These are phyloP conservation scores for Tiphia femorata DNA, from an alignment of 2,888 invertebrate genomes.

Conservation along the genomic window DNA sequence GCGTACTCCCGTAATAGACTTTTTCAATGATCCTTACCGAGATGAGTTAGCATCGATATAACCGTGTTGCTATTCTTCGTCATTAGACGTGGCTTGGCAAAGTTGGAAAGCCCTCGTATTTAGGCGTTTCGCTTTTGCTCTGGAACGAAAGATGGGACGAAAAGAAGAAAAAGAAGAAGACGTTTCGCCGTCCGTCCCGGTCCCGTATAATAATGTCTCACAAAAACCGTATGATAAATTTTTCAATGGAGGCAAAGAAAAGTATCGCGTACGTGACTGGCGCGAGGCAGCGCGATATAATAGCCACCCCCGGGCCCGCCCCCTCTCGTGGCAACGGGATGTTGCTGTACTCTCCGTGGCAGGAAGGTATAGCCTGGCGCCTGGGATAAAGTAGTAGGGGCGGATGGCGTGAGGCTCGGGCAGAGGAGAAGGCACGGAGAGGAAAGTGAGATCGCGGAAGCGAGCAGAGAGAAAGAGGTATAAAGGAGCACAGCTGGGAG, in stretches of 20 bases:
- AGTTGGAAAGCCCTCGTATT: too few relatives aligned
- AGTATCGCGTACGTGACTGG: conserved; percentile 27
- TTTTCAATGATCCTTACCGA: too few relatives aligned
- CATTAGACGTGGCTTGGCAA: too few relatives aligned
- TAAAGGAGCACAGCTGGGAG: too few relatives aligned
- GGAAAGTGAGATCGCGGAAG: too few relatives aligned
- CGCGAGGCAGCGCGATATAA: conserved; percentile 16
- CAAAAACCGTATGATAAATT: conserved; percentile 30
- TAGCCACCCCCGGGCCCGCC: conserved; percentile 6
- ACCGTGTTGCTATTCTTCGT: too few relatives aligned
- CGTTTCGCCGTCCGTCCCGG: conserved; percentile 8
- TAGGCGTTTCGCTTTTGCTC: too few relatives aligned
- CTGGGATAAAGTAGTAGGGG: background rate
- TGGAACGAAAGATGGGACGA: background rate
- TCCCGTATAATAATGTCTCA: conserved; percentile 13
- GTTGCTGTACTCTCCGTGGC: too few relatives aligned
- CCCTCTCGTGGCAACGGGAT: too few relatives aligned
- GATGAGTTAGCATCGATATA: too few relatives aligned
- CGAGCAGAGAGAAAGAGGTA: too few relatives aligned
- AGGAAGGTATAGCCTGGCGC: background rate
- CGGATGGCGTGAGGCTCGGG: conserved; percentile 2
- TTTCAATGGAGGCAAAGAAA: conserved; percentile 29
- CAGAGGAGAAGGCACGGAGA: conserved; percentile 6
- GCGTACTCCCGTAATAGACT: too few relatives aligned
- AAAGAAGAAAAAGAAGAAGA: background rate